These are phyloP conservation scores for Phthorimaea operculella DNA, from an alignment of 1,140 invertebrate genomes.

Conservation along the genomic window DNA sequence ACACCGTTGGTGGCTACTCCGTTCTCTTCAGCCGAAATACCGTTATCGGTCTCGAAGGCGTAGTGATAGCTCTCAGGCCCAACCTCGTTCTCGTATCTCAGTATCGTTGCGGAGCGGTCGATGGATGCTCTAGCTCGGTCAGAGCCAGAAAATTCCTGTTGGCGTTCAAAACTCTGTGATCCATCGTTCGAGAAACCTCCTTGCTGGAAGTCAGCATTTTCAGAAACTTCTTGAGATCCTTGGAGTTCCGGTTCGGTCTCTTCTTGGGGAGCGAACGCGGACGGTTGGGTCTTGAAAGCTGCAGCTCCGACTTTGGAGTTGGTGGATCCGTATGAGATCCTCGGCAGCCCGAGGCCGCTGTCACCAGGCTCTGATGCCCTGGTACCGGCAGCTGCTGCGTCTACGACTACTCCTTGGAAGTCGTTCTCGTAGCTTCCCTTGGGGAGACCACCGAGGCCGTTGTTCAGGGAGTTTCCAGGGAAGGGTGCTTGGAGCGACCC, in stretches of 20 bases:
- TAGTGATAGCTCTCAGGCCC: conserved; percentile 56
- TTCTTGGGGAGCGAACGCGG: conserved; percentile 8
- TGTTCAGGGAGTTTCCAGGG: conserved; percentile 20
- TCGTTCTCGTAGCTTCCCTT: conserved; percentile 45
- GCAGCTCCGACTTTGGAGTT: conserved; percentile 59
- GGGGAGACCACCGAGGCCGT: conserved; percentile 29
- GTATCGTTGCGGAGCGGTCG: conserved; percentile 31
- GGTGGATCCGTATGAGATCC: conserved; percentile 43
- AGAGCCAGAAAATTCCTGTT: neutral
- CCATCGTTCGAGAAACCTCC: neutral
- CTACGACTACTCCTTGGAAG: conserved; percentile 50
- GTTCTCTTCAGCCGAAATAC: conserved; percentile 69
- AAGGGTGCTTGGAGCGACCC: conserved; percentile 37
- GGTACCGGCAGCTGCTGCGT: conserved; percentile 40
- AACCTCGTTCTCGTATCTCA: conserved; percentile 37
- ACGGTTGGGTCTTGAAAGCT: conserved; percentile 34
- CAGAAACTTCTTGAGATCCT: neutral
- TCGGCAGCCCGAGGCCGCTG: conserved; percentile 41
- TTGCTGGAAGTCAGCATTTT: neutral
- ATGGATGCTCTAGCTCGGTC: conserved; percentile 18
- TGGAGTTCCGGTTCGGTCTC: neutral
- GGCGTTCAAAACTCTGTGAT: conserved; percentile 6
- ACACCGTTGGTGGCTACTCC: conserved; percentile 38
- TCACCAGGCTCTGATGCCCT: conserved; percentile 32
- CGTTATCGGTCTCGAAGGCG: conserved; percentile 73